phyloP scores from a whole-genome alignment of 2,797 vertebrate species.

The Thamnophis elegans region DNA sequence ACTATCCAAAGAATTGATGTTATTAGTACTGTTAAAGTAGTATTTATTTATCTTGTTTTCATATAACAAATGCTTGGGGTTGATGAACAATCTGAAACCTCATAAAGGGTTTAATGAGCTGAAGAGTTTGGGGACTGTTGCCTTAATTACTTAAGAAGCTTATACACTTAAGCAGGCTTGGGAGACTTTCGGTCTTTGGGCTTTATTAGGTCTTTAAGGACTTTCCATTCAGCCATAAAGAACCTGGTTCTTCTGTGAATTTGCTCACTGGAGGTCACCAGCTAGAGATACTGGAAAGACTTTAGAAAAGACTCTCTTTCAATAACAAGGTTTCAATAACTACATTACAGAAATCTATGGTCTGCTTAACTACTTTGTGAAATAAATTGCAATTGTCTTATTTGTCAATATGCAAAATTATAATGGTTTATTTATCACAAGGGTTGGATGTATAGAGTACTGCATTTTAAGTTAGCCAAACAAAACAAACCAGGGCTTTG shows the following conservation, averaged over 20 bases:
- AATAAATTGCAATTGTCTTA: not conserved
- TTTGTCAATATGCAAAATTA: not conserved
- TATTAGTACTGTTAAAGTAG: not conserved
- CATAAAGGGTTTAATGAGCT: not conserved
- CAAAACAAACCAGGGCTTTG: not conserved
- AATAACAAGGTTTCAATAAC: not conserved
- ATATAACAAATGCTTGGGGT: not conserved
- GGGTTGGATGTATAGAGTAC: not conserved
- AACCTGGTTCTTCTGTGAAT: not conserved
- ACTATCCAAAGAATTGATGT: not conserved
- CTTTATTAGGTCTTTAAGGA: not conserved
- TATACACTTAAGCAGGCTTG: not conserved
- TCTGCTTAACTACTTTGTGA: not conserved
- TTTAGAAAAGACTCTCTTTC: not conserved
- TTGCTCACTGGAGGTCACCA: not conserved
- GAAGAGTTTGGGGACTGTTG: not conserved
- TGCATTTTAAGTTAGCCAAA: not conserved
- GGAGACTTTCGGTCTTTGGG: not conserved
- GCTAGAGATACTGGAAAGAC: not conserved
- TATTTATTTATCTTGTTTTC: not conserved
- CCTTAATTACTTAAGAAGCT: not conserved
- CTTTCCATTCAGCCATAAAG: not conserved
- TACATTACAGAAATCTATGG: not conserved
- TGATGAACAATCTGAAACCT: not conserved
- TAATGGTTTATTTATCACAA: not conserved